Base-by-base conservation (phyloP, 1,140 invertebrate genomes). In the Drosophila nannoptera region DNA sequence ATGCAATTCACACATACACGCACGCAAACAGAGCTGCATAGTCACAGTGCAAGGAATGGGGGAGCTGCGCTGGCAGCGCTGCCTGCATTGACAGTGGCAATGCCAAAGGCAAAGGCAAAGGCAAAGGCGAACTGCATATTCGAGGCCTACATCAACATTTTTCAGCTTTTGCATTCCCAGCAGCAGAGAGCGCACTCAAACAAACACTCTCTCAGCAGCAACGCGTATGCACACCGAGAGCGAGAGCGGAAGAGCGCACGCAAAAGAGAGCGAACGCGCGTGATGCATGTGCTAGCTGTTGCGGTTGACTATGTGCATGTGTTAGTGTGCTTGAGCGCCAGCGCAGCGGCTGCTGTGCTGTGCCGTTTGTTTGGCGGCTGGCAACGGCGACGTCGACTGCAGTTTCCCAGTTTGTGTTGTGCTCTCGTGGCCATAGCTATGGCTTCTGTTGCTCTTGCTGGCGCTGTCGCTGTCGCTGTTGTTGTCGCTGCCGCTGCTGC, bases 81-180 rank as follows among this genome's bases (percentile, higher is more conserved):
- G 72, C 80, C 68, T 76, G 73, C 80, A 84, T 67, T 86, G 82
- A 80, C 81, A 86, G 81, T 86, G 81, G 81, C 81, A 86, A 86
- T 86, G 81, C 81, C 81, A 84, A 84, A 86, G 70, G 63, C 69
- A 86, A 84, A 84, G 22, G 22, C 22, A 22, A 22, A 22, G 70
- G 63, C 69, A 71, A 67, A 67, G 66, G 77, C 82, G 81, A 84
- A 84, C 76, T 86, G 81, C 81, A 86, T 80, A 69, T 86, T 84
- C 82, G 81, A 86, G 82, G 81, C 81, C 81, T 86, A 77, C 81
- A 87, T 86, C 81, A 86, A 86, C 81, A 86, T 81, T 86, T 84
- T 81, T 74, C 59, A 56, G 59, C 55, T 56, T 56, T 43, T 66
- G 52, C 63, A 73, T 65, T 50, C 48, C 31, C 31, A 50, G 31